Base-by-base conservation (phyloP, 2,888 invertebrate species). In the Acanthopleura granulata region DNA sequence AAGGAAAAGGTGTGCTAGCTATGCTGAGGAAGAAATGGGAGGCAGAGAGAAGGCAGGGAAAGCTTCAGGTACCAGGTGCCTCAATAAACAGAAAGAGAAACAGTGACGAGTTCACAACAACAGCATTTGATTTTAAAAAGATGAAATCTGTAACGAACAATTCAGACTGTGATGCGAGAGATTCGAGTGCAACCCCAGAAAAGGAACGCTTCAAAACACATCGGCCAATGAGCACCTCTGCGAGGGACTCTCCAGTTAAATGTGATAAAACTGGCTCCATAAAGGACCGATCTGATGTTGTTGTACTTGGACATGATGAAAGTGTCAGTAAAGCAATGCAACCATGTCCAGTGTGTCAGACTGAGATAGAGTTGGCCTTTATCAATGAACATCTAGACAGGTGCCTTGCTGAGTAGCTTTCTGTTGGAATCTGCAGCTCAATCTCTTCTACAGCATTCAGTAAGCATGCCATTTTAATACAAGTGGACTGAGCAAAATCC, bases 371-470 rank as follows among this genome's bases (percentile, higher is more conserved):
- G 27, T 62, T 74, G 18, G 62, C 78, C 18, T 66, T 77, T 40
- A 86, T 88, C 6, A 88, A 88, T 80, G 77, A 79, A 22, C 88
- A 88, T 81, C 80, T 88, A 74, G 88, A 88, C 75, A 49, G 73
- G 30, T 88, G 88, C 57, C 57, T 57, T 3, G 1, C 22, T 18
- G 57, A 22, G 12, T 57, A 57, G 12, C 57, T 40, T 9, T 6
- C 40, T 6, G 40, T 3, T 40, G 40, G 40, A 40, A 6, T 40
- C 3, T 6, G 40, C 40, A 40, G 40, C n/a, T n/a, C n/a, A 40
- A 40, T 40, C 40, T 40, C 4, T 40, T 40, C 40, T 40, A 6
- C 40, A 40, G 3, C 40, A 40, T 40, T 40, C 9, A 40, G 9
- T 40, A 6, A 40, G 3, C 40, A 40, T 40, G 40, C 40, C 40